Base-by-base conservation (phyloP, 2,113 vertebrate species). In the Meriones unguiculatus region DNA sequence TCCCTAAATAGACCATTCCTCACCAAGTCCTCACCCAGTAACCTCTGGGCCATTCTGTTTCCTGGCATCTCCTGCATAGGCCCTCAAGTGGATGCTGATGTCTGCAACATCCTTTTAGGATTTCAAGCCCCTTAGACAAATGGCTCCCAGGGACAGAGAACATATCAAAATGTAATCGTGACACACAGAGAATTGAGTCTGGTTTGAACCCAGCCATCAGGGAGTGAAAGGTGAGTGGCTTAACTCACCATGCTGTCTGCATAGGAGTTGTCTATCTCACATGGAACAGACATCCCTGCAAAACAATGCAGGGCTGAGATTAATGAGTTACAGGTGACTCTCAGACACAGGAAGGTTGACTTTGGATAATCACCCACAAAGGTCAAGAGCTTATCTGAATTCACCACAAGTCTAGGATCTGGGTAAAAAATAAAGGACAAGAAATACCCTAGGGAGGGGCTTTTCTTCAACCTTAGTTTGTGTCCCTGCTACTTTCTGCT, bases 321-420 rank as follows among this genome's bases (percentile, higher is more conserved):
- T 97, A 98, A 98, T 98, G 93, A 98, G 89, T 95, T 97, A 94
- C 98, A 97, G 84, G 96, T 97, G 97, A 97, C 95, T 96, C 96
- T 95, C 95, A 94, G 96, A 97, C 93, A 91, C 10, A 24, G 94
- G 91, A 97, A 97, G 95, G 97, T 96, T 97, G 97, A 97, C 97
- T 98, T 97, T 97, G 96, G 98, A 98, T 98, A 98, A 98, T 97
- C 96, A 98, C 95, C 93, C 98, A 91, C 85, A 98, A 98, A 98
- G 96, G 96, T 98, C 97, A 96, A 96, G 93, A 97, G 90, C 97
- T 98, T 98, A 97, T 98, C 98, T 98, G 98, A 98, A 98, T 97
- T 98, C 97, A 95, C 93, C 98, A 97, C 64, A 97, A 96, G 97
- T 98, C 95, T 98, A 97, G 98, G 97, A 96, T 97, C 89, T 97